Base-by-base conservation (phyloP, 2,888 invertebrate species). In the Chrysolina americana region DNA sequence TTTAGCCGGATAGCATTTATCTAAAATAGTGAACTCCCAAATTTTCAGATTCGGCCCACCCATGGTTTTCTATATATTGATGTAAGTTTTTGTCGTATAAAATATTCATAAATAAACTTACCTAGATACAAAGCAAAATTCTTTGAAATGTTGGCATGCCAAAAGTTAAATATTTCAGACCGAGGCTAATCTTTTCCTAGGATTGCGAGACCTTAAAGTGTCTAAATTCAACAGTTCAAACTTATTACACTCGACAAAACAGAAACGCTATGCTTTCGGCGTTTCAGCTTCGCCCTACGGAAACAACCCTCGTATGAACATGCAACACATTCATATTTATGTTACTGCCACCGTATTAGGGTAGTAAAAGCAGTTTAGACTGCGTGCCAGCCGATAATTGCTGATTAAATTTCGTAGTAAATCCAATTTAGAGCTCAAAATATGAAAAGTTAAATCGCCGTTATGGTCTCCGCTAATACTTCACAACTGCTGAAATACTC, bases 351-450 rank as follows among this genome's bases (percentile, higher is more conserved):
- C 41, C 69, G 66, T 74, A 74, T 71, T 65, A 71, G 70, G 72
- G 71, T 71, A 71, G 74, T 79, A 81, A 82, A 81, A 78, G 81
- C 81, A 77, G 80, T 83, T 81, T 78, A 77, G 79, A 74, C 81
- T 81, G 80, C 81, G 81, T 82, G 81, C 79, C 80, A 81, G 79
- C 82, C 82, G 82, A 85, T 83, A 85, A 85, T 82, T 83, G 83
- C 83, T 83, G 83, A 84, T 83, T 84, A 85, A 85, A 84, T 83
- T 83, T 81, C 81, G 76, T 76, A 79, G 79, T 82, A 83, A 83
- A 84, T 82, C 82, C 82, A 78, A 81, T 82, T 83, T 82, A 74
- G 79, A 81, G 78, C 78, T 76, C 79, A 75, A 80, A 82, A 82
- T 83, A 83, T 83, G 84, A 83, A 84, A 83, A 83, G 83, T 84